phyloP scores from a whole-genome alignment of 2,113 vertebrate species.

The Istiophorus platypterus region DNA sequence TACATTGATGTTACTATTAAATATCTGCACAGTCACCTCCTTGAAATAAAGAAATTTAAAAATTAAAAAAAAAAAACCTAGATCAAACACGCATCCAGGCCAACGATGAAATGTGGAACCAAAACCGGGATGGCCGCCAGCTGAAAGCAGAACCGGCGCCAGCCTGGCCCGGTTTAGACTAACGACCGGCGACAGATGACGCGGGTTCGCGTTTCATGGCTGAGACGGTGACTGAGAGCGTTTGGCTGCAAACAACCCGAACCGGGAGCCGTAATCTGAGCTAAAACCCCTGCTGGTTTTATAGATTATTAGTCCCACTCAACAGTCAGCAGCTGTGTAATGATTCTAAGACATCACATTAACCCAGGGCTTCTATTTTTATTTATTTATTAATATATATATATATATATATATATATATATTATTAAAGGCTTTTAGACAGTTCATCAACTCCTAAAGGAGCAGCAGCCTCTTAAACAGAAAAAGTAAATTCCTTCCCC shows the following conservation, averaged over 20 bases:
- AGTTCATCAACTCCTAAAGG: neutral
- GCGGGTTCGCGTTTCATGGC: constrained; percentile 37
- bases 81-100: neutral
- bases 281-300: neutral
- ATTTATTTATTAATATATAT: too few species aligned
- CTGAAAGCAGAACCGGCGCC: constrained; percentile 16
- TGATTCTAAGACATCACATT: neutral
- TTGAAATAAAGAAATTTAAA: too few species aligned
- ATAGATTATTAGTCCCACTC: neutral
- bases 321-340: too few species aligned
- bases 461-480: neutral
- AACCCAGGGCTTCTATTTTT: too few species aligned
- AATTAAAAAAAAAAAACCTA: too few species aligned
- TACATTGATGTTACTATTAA: neutral
- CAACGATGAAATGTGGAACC: constrained; percentile 30
- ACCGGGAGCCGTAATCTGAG: constrained; percentile 37
- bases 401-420: too few species aligned
- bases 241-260: constrained; percentile 11
- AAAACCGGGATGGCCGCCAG: neutral
- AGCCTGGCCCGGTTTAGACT: constrained; percentile 34
- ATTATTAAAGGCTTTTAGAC: too few species aligned
- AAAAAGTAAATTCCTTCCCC: constrained; percentile 5
- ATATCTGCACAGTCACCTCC: neutral
- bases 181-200: constrained; percentile 47
- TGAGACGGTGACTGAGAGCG: constrained; percentile 10